Evolutionary conservation across 1,140 invertebrate species (phyloP).

Genomic region (Eumaeus atala): DNA sequence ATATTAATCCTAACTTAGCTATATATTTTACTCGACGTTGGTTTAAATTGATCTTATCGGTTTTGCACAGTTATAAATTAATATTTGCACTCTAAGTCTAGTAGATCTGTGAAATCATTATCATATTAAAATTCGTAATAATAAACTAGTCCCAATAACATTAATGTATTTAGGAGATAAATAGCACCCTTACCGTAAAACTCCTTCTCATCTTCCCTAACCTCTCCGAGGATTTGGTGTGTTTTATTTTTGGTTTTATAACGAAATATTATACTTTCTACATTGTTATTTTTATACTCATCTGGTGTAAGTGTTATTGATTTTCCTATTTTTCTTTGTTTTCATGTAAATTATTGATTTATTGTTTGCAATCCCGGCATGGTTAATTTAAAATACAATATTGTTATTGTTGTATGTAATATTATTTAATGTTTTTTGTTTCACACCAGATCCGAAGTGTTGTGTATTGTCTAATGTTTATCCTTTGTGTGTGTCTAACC

Average conservation of each 20-base stretch:
- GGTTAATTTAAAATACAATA: conserved; percentile 33
- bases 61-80: conserved; percentile 57
- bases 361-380: conserved; percentile 64
- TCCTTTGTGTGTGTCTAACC: conserved; percentile 83
- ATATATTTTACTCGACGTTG: conserved; percentile 52
- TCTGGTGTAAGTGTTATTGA: conserved; percentile 72
- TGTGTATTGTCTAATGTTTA: conserved; percentile 84
- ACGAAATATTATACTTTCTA: conserved; percentile 43
- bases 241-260: conserved; percentile 64
- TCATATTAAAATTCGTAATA: conserved; percentile 44
- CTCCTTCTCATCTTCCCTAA: conserved; percentile 63
- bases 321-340: conserved; percentile 67
- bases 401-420: conserved; percentile 16
- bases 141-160: conserved; percentile 51
- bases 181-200: conserved; percentile 62
- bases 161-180: conserved; percentile 47
- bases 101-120: conserved; percentile 56
- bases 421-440: conserved; percentile 52
- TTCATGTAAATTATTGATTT: conserved; percentile 50
- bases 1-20: conserved; percentile 25
- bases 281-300: conserved; percentile 63
- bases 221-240: conserved; percentile 73
- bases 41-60: conserved; percentile 49
- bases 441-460: conserved; percentile 74
- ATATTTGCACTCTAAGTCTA: conserved; percentile 62